A percentile compares a stretch with the other conserved stretches of the same genome.
Conservation (phyloP, 2,888 invertebrate species). For the Melanotus villosus region DNA sequence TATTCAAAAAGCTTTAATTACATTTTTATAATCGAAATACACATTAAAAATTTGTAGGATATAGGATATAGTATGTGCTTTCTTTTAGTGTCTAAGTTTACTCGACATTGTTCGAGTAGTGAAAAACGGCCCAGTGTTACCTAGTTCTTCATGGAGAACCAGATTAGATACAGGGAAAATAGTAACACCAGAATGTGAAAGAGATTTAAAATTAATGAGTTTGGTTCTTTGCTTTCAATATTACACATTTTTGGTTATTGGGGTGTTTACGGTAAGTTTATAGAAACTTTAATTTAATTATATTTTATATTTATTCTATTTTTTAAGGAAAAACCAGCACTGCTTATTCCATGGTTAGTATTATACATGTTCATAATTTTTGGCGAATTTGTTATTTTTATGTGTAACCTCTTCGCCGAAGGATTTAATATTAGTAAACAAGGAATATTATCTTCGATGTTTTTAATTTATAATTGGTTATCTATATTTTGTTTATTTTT, state of each 20-base stretch:
- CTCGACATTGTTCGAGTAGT: constrained; percentile 63
- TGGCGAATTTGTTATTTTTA: constrained; percentile 60
- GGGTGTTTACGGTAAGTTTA: constrained; percentile 60
- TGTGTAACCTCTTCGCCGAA: constrained; percentile 56
- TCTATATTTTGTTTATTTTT: constrained; percentile 63
- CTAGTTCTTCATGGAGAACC: constrained; percentile 59
- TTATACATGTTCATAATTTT: constrained; percentile 62
- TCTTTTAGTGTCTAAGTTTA: constrained; percentile 60
- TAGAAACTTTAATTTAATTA: background rate
- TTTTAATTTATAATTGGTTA: constrained; percentile 64
- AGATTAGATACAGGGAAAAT: constrained; percentile 58
- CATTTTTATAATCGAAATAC: too few species aligned
- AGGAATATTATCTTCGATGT: constrained; percentile 59
- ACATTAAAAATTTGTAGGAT: too few species aligned
- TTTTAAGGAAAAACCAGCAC: constrained; percentile 62
- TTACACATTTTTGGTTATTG: constrained; percentile 61
- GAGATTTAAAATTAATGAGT: constrained; percentile 64
- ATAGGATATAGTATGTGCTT: too few species aligned
- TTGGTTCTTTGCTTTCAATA: constrained; percentile 64
- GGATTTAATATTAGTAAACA: constrained; percentile 59
- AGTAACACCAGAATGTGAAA: constrained; percentile 59
- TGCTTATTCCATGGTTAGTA: constrained; percentile 63
- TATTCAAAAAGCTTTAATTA: too few species aligned
- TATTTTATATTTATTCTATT: constrained; percentile 23
- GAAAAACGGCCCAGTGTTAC: constrained; percentile 60